Evolutionary conservation across 2,113 vertebrate species (phyloP), one percentile per base, ranked within the genome.

Genomic region (Platanista minor): DNA sequence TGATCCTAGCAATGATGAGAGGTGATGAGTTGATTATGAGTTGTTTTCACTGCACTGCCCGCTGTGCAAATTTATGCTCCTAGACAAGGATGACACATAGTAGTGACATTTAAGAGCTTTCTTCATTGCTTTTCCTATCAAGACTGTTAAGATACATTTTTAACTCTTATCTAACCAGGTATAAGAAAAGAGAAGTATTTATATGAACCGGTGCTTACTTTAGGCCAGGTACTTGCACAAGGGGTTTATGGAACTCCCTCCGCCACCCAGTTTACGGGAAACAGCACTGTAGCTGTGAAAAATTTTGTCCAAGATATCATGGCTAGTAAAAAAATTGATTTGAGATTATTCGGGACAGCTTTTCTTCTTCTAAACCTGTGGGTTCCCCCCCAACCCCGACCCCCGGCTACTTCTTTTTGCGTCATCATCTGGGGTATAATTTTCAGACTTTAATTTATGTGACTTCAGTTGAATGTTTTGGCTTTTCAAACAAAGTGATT

Each of bases 41-140:
- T 97, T 99, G 98, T 97, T 98, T 98, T 97, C 98, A 98, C 98
- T 1, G 17, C 74, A 97, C 96, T 98, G 98, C 98, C 98, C 96
- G 96, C 98, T 98, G 98, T 98, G 98, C 97, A 98, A 98, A 98
- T 98, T 98, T 99, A 98, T 98, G 98, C 98, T 98, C 94, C 97
- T 98, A 98, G 98, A 98, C 97, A 98, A 97, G 97, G 98, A 98
- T 98, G 98, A 98, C 98, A 98, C 98, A 95, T 95, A 98, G 96
- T 98, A 98, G 97, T 98, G 98, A 98, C 98, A 98, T 98, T 98
- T 98, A 98, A 98, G 97, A 97, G 97, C 94, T 97, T 98, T 95
- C 95, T 97, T 86, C 78, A 49, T 89, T 94, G 96, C 86, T 91
- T 98, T 98, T 97, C 97, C 93, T 94, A 98, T 96, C 95, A 98